These are phyloP conservation scores for Synergus itoensis DNA, from an alignment of 2,888 invertebrate species.

Conservation along the genomic window DNA sequence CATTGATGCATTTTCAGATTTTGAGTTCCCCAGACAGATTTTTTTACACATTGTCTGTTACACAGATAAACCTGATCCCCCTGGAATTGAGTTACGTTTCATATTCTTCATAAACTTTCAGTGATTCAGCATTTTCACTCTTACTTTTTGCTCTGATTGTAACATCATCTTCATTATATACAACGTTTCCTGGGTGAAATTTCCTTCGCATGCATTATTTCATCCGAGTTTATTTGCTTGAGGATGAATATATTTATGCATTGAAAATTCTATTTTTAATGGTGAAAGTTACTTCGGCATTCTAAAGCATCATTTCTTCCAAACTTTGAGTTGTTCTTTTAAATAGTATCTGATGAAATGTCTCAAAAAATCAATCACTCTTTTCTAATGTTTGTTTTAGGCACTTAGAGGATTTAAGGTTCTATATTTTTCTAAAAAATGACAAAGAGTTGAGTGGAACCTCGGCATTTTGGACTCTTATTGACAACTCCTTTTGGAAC, in stretches of 20 bases:
- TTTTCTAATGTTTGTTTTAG: constrained; percentile 57
- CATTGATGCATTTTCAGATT: neutral
- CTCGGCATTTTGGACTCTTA: constrained; percentile 67
- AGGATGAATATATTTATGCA: neutral
- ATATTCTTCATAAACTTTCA: neutral
- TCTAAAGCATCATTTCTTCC: too few species aligned
- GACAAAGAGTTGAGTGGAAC: constrained; percentile 60
- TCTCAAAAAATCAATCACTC: neutral
- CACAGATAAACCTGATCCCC: too few species aligned
- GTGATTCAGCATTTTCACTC: neutral
- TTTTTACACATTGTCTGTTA: too few species aligned
- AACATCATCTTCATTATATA: neutral
- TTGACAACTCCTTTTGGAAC: constrained; percentile 59
- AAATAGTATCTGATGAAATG: too few species aligned
- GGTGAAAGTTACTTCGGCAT: too few species aligned
- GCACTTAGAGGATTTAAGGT: constrained; percentile 55
- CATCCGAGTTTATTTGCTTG: neutral
- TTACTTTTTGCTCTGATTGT: neutral
- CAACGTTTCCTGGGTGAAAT: neutral
- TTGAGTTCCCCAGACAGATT: neutral
- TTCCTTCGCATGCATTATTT: neutral
- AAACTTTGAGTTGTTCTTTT: too few species aligned
- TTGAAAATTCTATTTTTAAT: neutral
- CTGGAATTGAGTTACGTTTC: neutral
- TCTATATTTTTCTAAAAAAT: constrained; percentile 47